A percentile compares a stretch with the other conserved stretches of the same genome.
Evolutionary conservation across 2,797 vertebrate genomes (phyloP).

Genomic region (Sciurus vulgaris): DNA sequence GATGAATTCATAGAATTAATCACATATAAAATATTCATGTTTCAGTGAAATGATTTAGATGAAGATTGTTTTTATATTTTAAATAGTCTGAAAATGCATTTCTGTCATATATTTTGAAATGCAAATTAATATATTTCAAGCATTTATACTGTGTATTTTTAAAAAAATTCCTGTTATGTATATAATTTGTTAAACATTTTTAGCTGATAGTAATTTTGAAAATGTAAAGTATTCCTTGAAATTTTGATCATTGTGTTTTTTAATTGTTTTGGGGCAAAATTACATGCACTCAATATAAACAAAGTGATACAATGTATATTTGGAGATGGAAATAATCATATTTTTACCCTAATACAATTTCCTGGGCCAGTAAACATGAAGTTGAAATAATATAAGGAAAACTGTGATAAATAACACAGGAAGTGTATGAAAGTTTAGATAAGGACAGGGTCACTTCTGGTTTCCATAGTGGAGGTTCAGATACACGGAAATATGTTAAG

Average conservation of each 20-base stretch:
- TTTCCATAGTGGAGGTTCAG: background rate
- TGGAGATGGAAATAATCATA: constrained; percentile 16
- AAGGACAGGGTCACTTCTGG: background rate
- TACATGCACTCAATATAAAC: background rate
- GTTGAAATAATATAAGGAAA: background rate
- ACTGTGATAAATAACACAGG: background rate
- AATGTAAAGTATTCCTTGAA: background rate
- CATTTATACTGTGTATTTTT: constrained; percentile 1
- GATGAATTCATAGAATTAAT: background rate
- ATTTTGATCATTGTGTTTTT: constrained; percentile 56
- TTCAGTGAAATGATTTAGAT: constrained; percentile 44
- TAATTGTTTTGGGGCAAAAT: constrained; percentile 17
- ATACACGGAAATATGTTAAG: background rate
- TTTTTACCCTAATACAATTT: constrained; percentile 25
- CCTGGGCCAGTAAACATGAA: background rate
- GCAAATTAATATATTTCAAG: constrained; percentile 11
- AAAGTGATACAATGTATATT: background rate
- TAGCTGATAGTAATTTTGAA: constrained; percentile 35
- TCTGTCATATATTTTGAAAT: constrained; percentile 14
- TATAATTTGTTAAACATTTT: constrained; percentile 19
- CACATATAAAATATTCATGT: background rate
- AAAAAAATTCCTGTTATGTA: background rate
- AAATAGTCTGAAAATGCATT: constrained; percentile 14
- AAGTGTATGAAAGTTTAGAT: constrained; percentile 13
- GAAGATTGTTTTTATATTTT: constrained; percentile 13